A percentile compares a stretch with the other conserved stretches of the same genome.
These are phyloP conservation scores for Pycnomerus fuliginosus DNA, from an alignment of 2,888 invertebrate genomes.

Conservation along the genomic window DNA sequence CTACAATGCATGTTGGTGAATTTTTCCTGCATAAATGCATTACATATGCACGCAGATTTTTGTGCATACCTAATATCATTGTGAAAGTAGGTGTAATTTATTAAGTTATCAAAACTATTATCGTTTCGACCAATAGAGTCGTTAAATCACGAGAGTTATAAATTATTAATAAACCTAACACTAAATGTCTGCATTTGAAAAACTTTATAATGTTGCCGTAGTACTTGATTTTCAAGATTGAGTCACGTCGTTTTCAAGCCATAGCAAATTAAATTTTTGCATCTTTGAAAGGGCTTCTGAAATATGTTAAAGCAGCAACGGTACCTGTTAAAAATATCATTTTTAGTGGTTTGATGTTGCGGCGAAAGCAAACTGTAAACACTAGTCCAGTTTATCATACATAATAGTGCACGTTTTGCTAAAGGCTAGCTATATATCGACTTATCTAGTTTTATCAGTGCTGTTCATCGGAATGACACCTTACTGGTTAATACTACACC, in stretches of 20 bases:
- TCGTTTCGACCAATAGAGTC: conserved; percentile 5
- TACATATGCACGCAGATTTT: no score
- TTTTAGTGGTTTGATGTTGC: no score
- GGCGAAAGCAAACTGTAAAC: conserved; percentile 24
- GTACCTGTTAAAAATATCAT: no score
- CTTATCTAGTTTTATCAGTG: conserved; percentile 40
- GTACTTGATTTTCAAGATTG: no score
- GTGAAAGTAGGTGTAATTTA: conserved; percentile 7
- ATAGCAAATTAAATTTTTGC: no score
- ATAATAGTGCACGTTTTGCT: conserved; percentile 43
- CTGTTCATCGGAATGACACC: conserved; percentile 40
- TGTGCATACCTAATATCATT: conserved; percentile 1
- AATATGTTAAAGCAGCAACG: no score
- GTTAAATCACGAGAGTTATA: conserved; percentile 5
- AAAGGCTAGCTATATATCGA: conserved; percentile 39
- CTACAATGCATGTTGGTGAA: conserved; percentile 5
- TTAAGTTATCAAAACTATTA: conserved; percentile 14
- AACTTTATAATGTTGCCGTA: no score
- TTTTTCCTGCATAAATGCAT: no score
- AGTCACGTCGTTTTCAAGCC: no score
- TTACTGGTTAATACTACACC: no score
- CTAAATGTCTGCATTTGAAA: no score
- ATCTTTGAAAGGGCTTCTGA: no score
- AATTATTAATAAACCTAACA: conserved; percentile 3
- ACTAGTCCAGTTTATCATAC: conserved; percentile 37